Evolutionary conservation across 2,888 invertebrate species (phyloP).

Genomic region (Branchipolynoe longqiensis): DNA sequence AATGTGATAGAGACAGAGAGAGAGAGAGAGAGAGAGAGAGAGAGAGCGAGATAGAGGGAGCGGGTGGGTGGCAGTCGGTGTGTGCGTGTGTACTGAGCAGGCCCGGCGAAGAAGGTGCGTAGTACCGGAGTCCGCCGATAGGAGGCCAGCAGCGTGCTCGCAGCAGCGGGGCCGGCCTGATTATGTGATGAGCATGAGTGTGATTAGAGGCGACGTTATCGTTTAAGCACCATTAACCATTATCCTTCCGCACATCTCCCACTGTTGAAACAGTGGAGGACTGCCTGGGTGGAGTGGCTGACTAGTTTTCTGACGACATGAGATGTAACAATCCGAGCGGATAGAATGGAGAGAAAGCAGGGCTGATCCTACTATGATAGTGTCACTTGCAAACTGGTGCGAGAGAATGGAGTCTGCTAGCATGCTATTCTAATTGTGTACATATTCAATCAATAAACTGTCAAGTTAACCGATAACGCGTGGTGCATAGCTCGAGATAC

Average conservation of each 20-base stretch:
- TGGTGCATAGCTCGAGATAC: slow-evolving; percentile 11
- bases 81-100: no score
- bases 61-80: no score
- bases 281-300: neutral
- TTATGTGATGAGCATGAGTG: slow-evolving; percentile 51
- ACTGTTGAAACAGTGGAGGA: neutral
- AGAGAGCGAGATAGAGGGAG: no score
- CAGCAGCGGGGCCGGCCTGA: neutral
- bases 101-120: no score
- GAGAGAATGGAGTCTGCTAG: no score
- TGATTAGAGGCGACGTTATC: slow-evolving; percentile 18
- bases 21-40: no score
- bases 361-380: neutral
- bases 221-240: neutral
- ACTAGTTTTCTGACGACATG: neutral
- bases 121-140: no score
- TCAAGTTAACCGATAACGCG: neutral
- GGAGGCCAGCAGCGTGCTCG: neutral
- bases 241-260: neutral
- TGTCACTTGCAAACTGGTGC: no score
- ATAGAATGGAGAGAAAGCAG: neutral
- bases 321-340: neutral
- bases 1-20: slow-evolving; percentile 6
- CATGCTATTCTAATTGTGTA: slow-evolving; percentile 28
- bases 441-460: neutral